Base-by-base conservation (phyloP, 2,797 vertebrate genomes). In the Danio kyathit region DNA sequence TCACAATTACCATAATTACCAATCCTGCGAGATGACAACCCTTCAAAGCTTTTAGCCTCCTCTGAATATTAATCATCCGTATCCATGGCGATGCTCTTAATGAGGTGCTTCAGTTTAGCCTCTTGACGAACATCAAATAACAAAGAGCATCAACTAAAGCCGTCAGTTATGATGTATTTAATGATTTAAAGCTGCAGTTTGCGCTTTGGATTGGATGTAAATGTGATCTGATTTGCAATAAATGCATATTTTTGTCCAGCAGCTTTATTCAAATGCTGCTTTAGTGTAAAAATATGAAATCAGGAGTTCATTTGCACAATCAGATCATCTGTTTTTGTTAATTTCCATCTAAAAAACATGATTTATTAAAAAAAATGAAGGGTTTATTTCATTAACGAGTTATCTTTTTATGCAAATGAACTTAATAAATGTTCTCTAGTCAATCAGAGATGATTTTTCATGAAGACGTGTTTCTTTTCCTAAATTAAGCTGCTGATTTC, bases 371-470 rank as follows among this genome's bases (percentile, higher is more conserved):
- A 29, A n/a, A 29, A 29, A 29, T 29, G 29, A 29, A 29, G 29
- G 29, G 29, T 29, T 29, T 29, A 29, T 29, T 29, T n/a, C 29
- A 29, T 29, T 29, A 29, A 29, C 1, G 29, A 29, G 29, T 29
- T 29, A 29, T 1, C 29, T 29, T 29, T 1, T 29, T 1, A 29
- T 29, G 29, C 29, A 29, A 29, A 29, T 29, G 29, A 29, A 29
- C 29, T 29, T n/a, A n/a, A 5, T 11, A 51, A 75, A 21, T 8
- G 17, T 60, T 12, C 10, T 44, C 38, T 29, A 17, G 14, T 41
- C 67, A 13, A n/a, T 44, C 65, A 75, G 71, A 71, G 64, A 76
- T 76, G 66, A 80, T 73, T 59, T 63, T 52, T 40, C 66, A 21
- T 51, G 3, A 16, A 16, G 13, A 67, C 11, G 69, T 6, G 43